Conservation (phyloP, 2,113 vertebrate species). For the Podocnemis expansa region DNA sequence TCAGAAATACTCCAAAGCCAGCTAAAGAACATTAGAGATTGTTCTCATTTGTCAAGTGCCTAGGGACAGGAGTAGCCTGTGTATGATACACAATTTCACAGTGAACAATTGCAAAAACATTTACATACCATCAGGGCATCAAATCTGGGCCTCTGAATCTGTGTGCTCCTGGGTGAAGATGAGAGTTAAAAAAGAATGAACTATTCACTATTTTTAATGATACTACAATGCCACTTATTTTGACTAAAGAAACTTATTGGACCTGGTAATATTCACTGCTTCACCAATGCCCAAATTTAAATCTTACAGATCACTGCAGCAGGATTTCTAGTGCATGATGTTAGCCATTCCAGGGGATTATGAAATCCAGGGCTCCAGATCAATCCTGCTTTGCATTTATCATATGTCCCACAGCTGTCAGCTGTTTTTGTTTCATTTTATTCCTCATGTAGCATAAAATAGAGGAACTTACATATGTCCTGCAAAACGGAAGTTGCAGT, state of each 20-base stretch:
- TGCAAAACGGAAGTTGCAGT: neutral
- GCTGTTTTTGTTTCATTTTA: fast-evolving
- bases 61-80: neutral
- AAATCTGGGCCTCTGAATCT: neutral
- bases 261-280: neutral
- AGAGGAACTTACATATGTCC: neutral
- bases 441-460: neutral
- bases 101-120: neutral
- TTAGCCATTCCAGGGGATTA: neutral
- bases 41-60: neutral
- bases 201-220: neutral
- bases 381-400: neutral
- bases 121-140: neutral
- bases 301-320: neutral
- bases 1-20: neutral
- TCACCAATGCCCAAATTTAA: neutral
- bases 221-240: neutral
- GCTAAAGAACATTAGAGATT: neutral
- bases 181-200: neutral
- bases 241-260: neutral
- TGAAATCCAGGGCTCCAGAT: neutral
- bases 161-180: neutral
- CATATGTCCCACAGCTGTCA: neutral
- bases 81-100: neutral
- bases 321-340: neutral